Evolutionary conservation across 2,797 vertebrate species (phyloP).

Genomic region (Cossypha heuglini): DNA sequence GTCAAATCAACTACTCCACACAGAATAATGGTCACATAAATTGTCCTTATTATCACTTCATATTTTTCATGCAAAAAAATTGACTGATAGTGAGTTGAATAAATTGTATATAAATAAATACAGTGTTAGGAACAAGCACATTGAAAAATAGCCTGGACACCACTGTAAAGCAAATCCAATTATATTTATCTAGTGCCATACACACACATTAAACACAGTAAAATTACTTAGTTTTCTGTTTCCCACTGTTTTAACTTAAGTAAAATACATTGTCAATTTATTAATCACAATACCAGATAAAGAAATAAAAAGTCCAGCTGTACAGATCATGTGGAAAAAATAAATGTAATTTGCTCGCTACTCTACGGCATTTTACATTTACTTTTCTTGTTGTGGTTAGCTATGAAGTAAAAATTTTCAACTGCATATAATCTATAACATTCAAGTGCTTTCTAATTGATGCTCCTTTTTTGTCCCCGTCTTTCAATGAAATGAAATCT

Average conservation of each 20-base stretch:
- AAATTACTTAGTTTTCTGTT: background rate
- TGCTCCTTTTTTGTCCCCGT: rapidly evolving
- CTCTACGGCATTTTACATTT: background rate
- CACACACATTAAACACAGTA: background rate
- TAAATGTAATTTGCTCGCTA: background rate
- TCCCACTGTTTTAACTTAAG: background rate
- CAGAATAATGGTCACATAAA: background rate
- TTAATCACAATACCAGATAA: background rate
- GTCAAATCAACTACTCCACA: background rate
- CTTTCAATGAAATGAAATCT: background rate
- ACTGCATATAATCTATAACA: background rate
- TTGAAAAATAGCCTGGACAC: background rate
- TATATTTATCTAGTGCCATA: rapidly evolving
- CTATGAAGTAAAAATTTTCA: background rate
- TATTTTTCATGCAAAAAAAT: background rate
- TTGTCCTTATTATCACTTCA: background rate
- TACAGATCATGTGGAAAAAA: background rate
- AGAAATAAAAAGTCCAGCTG: background rate
- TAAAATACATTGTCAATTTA: background rate
- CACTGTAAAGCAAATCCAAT: background rate
- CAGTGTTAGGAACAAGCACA: background rate
- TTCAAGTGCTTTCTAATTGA: background rate
- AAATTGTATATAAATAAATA: background rate
- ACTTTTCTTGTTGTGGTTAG: background rate
- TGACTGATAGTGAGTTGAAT: background rate